Evolutionary conservation across 2,888 invertebrate species (phyloP), one percentile per base, ranked within the genome.

Genomic region (Synanthedon andrenaeformis): DNA sequence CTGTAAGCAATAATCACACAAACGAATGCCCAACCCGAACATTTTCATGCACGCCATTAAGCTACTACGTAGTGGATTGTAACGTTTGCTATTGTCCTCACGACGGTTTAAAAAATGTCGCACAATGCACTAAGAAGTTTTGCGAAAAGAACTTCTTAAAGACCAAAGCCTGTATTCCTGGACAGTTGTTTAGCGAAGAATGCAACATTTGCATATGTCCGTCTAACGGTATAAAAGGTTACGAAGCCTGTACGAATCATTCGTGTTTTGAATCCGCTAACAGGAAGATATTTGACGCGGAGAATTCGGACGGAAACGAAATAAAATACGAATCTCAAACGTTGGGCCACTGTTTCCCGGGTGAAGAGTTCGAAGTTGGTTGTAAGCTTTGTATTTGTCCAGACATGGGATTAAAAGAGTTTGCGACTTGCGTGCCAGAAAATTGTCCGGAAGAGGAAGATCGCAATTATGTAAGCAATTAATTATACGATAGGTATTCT

Each of bases 131-230:
- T 0, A 79, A 81, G 54, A 77, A 79, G 57, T 65, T 72, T 4
- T 89, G 89, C 52, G 79, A 82, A 51, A 70, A 69, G 54, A 74
- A 64, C 54, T 77, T 74, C 41, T 56, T 85, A 13, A 70, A 85
- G 28, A 66, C 81, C 19, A 72, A 72, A 14, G 57, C 60, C 1
- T 86, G 86, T 53, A 57, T 64, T 2, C 72, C 87, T 0, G 83
- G 83, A 0, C 71, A 76, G 14, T 63, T 82, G 1, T 88, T 87
- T 56, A 79, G 77, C 52, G 72, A 78, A 4, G 77, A 74, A 19
- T 89, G 89, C 56, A 87, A 87, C 54, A 76, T 84, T 1, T 89
- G 89, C 54, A 69, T 83, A 0, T 89, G 88, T 57, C 82, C 86
- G 17, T 73, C 74, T 0, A 81, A 79, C 52, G 83, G 86, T 0